Evolutionary conservation across 1,140 invertebrate genomes (phyloP), one percentile per base, ranked within the genome.

Genomic region (Zophobas atratus): DNA sequence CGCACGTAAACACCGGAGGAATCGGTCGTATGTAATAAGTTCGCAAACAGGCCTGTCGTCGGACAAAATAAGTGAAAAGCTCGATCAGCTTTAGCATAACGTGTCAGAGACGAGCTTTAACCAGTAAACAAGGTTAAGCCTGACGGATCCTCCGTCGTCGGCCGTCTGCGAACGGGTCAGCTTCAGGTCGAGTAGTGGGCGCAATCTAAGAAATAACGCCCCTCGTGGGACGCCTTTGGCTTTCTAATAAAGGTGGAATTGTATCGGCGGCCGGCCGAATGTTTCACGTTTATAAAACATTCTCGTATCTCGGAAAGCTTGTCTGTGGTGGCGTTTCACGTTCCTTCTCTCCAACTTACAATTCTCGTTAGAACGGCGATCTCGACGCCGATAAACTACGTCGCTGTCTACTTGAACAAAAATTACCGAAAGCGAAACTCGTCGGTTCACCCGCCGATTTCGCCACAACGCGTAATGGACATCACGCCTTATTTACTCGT

Each of bases 121-220:
- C 32, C 41, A 32, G 39, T 60, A 75, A 75, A 75, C 43, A 74
- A 57, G 71, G 71, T 74, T 74, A 74, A 75, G 72, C 72, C 48
- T 75, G 72, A 75, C 48, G 53, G 72, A 75, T 75, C 55, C 72
- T 51, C 48, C n/a, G 38, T 6, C 35, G 70, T 51, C 67, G 39
- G 34, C n/a, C n/a, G 53, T 56, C n/a, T 35, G 20, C 3, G 53
- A 56, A 56, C 8, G 46, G 67, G 67, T 70, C 41, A 43, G 41
- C 20, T 70, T 70, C 46, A 49, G 67, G 41, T 70, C 46, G 36
- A 49, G 34, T 48, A 36, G 48, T 34, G n/a, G 36, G 49, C 34
- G 46, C 48, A 72, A 53, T 71, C n/a, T 49, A 57, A 60, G 70
- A 72, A 57, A 75, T 53, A 43, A 43, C 72, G 46, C 33, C 4